Conservation (phyloP, 2,888 invertebrate genomes). For the Aleiodes testaceus region DNA sequence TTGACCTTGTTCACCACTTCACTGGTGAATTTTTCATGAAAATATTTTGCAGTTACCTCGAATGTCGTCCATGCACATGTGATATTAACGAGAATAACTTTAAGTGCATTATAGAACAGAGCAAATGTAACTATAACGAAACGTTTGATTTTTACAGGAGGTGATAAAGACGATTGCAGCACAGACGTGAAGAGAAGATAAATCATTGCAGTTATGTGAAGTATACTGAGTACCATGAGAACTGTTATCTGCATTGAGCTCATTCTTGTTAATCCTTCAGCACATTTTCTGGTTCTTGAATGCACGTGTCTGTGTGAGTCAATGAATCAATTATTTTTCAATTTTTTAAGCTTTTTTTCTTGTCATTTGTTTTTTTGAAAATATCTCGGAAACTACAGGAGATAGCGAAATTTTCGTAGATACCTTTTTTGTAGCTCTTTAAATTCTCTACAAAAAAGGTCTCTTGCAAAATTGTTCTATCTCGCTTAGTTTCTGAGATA, state of each 20-base stretch:
- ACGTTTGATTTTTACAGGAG: too few species aligned
- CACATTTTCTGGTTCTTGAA: constrained; percentile 37
- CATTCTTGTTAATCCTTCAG: constrained; percentile 19
- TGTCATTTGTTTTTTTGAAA: too few species aligned
- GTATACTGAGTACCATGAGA: constrained; percentile 39
- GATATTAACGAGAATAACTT: constrained; percentile 33
- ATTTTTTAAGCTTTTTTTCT: too few species aligned
- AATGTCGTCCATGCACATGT: constrained; percentile 16
- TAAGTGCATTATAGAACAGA: not conserved
- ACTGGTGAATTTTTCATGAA: not conserved
- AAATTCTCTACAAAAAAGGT: too few species aligned
- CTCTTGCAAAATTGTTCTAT: too few species aligned
- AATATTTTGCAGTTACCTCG: constrained; percentile 37
- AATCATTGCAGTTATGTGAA: constrained; percentile 34
- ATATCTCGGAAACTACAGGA: too few species aligned
- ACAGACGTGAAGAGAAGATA: constrained; percentile 29
- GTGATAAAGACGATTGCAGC: not conserved
- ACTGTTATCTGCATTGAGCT: constrained; percentile 38
- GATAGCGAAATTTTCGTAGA: too few species aligned
- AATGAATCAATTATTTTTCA: not conserved
- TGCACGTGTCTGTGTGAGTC: constrained; percentile 41
- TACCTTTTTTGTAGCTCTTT: too few species aligned
- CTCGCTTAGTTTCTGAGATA: too few species aligned
- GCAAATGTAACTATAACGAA: too few species aligned
- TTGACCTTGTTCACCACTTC: too few species aligned